These are phyloP conservation scores for Pseudocheirus occidentalis DNA, from an alignment of 2,797 vertebrate species.

Conservation along the genomic window DNA sequence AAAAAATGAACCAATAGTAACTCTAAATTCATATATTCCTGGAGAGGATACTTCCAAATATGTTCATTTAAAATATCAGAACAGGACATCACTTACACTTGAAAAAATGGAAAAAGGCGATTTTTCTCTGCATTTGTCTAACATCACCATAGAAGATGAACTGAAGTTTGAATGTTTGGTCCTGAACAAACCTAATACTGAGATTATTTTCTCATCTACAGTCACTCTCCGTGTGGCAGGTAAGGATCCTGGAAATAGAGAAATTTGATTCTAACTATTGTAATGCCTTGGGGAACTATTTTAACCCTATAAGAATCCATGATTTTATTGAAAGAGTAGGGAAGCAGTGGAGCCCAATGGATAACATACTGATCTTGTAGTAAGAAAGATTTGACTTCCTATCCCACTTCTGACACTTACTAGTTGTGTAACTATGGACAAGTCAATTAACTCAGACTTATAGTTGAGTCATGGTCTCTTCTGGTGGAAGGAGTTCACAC, in stretches of 20 bases:
- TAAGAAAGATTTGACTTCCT: neutral
- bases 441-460: neutral
- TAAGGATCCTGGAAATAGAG: conserved; percentile 37
- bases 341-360: neutral
- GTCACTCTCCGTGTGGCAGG: conserved; percentile 82
- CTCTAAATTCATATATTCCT: conserved; percentile 73
- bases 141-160: conserved; percentile 75
- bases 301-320: neutral
- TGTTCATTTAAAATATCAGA: conserved; percentile 68
- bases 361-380: neutral
- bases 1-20: neutral
- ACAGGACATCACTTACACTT: conserved; percentile 74
- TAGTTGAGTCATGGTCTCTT: neutral
- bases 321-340: neutral
- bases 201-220: rapidly evolving
- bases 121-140: conserved; percentile 80
- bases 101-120: conserved; percentile 67
- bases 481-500: neutral
- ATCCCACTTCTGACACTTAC: neutral
- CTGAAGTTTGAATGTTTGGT: conserved; percentile 79
- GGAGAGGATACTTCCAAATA: conserved; percentile 41
- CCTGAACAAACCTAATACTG: conserved; percentile 1
- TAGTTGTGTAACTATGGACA: neutral
- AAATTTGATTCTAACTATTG: rapidly evolving
- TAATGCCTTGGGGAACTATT: neutral